Evolutionary conservation across 1,140 invertebrate species (phyloP).

Genomic region (Cepaea nemoralis): DNA sequence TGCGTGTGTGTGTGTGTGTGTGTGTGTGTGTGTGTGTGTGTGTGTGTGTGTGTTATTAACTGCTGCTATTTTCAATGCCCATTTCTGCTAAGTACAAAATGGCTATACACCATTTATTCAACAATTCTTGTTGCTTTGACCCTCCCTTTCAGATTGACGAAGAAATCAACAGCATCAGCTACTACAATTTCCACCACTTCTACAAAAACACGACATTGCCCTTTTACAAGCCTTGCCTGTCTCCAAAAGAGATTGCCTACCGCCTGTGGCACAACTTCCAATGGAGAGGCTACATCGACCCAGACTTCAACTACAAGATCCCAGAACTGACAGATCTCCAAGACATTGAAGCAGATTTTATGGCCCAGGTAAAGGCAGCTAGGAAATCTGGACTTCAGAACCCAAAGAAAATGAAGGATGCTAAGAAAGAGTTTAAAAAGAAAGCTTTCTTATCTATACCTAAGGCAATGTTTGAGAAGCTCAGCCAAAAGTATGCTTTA

Average conservation of each 20-base stretch:
- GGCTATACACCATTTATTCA: no score
- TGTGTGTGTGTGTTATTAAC: no score
- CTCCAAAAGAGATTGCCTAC: conserved; percentile 4
- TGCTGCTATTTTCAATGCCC: no score
- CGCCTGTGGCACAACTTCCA: conserved; percentile 6
- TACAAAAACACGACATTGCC: background rate
- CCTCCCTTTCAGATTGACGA: background rate
- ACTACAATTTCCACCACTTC: conserved; percentile 9
- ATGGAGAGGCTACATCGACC: conserved; percentile 25
- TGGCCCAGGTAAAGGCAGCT: background rate
- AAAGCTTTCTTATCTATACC: background rate
- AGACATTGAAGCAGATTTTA: background rate
- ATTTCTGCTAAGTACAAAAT: no score
- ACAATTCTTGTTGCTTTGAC: no score
- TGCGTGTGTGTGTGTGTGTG: no score
- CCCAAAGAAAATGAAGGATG: background rate
- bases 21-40: no score
- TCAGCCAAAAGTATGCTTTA: background rate
- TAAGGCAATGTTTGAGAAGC: background rate
- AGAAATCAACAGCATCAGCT: background rate
- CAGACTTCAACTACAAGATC: background rate
- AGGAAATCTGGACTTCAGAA: conserved; percentile 17
- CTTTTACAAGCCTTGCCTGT: background rate
- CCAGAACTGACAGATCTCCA: background rate
- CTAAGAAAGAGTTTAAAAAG: background rate